Percentiles rank a stretch among this genome's conserved stretches.
Conservation (phyloP, 2,888 invertebrate species). For the Nycteola revayana region DNA sequence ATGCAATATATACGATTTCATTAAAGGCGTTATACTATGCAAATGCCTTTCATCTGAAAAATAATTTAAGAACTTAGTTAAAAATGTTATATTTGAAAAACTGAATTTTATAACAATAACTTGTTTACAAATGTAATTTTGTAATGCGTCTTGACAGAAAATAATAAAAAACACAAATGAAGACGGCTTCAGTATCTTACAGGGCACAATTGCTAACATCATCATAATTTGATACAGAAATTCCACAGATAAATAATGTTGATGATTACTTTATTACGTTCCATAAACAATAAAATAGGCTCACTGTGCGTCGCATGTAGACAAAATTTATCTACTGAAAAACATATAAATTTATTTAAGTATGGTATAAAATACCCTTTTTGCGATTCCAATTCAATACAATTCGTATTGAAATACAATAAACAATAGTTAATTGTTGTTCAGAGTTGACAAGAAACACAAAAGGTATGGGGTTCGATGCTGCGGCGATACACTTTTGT, state of each 20-base stretch:
- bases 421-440: conserved; percentile 62
- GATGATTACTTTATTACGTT: conserved; percentile 19
- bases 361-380: conserved; percentile 44
- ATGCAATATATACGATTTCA: no score
- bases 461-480: conserved; percentile 37
- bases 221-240: conserved; percentile 8
- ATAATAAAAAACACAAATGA: background rate
- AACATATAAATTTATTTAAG: conserved; percentile 42
- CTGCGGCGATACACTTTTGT: conserved; percentile 51
- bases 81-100: no score
- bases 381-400: conserved; percentile 48
- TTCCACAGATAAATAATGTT: conserved; percentile 10
- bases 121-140: no score
- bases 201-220: background rate
- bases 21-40: no score
- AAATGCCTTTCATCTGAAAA: no score
- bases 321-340: conserved; percentile 36
- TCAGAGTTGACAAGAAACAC: conserved; percentile 44
- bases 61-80: no score
- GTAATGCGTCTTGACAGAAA: no score
- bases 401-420: conserved; percentile 49
- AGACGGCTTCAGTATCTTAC: background rate
- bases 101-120: no score
- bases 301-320: conserved; percentile 5
- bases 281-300: conserved; percentile 20